Evolutionary conservation across 2,113 vertebrate species (phyloP).

Genomic region (Neotoma lepida): DNA sequence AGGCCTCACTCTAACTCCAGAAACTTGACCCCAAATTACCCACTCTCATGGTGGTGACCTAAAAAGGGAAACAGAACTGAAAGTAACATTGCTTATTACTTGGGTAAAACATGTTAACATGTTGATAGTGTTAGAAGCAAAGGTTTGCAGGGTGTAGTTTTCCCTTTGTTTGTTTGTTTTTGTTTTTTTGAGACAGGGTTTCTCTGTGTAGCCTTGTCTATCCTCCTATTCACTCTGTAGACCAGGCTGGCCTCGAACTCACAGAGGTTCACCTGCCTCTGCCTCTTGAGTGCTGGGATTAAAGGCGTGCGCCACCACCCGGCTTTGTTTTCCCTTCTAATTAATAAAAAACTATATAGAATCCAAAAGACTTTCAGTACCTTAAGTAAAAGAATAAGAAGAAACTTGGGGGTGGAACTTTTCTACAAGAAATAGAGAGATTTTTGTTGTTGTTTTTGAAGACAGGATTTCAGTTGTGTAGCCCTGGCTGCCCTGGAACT

Average conservation of each 20-base stretch:
- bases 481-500: too few species aligned
- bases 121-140: not conserved
- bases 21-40: constrained; percentile 22
- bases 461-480: too few species aligned
- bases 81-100: not conserved
- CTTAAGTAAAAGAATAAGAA: not conserved
- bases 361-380: constrained; percentile 14
- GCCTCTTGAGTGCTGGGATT: too few species aligned
- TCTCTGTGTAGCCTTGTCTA: not conserved
- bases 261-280: too few species aligned
- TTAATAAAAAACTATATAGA: not conserved
- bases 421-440: not conserved
- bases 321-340: not conserved
- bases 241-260: too few species aligned
- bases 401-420: not conserved
- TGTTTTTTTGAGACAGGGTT: not conserved
- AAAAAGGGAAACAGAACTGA: constrained; percentile 38
- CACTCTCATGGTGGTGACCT: not conserved
- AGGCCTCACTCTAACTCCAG: not conserved
- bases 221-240: not conserved
- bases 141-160: not conserved
- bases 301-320: not conserved
- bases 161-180: too few species aligned
- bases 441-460: too few species aligned
- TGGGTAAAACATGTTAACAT: not conserved